phyloP scores from a whole-genome alignment of 2,888 invertebrate species.

The Glyphotaelius pellucidus region DNA sequence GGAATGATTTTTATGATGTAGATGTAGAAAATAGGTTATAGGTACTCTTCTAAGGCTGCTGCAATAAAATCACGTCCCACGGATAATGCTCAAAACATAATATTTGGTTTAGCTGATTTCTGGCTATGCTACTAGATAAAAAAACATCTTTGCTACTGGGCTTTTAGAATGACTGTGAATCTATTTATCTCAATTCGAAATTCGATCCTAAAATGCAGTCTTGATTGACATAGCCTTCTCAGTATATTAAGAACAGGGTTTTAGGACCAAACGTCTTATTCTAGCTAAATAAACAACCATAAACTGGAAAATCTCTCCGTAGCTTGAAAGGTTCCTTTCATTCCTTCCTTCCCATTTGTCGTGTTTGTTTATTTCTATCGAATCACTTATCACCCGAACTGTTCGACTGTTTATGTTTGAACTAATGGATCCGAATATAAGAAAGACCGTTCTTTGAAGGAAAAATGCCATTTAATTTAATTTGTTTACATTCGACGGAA shows the following conservation, averaged over 20 bases:
- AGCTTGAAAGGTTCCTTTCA: conserved; percentile 35
- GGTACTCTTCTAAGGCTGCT: too few species aligned
- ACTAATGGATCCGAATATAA: conserved; percentile 51
- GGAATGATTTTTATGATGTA: too few species aligned
- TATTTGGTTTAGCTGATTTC: background rate
- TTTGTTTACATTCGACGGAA: conserved; percentile 31
- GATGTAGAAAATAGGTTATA: too few species aligned
- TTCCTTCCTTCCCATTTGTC: conserved; percentile 46
- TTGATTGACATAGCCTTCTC: background rate
- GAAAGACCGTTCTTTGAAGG: conserved; percentile 35
- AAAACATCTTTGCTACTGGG: background rate
- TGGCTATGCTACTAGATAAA: background rate
- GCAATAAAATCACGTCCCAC: too few species aligned
- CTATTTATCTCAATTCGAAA: background rate
- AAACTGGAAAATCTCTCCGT: background rate
- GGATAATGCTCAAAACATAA: background rate
- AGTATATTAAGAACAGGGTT: background rate
- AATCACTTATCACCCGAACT: conserved; percentile 55
- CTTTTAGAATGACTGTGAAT: background rate
- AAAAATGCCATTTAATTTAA: conserved; percentile 36
- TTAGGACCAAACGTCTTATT: background rate
- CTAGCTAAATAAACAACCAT: conserved; percentile 31
- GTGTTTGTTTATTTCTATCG: conserved; percentile 54
- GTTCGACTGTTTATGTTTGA: conserved; percentile 40
- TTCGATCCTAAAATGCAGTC: background rate